phyloP scores from a whole-genome alignment of 2,113 vertebrate genomes.

The Semicossyphus pulcher region DNA sequence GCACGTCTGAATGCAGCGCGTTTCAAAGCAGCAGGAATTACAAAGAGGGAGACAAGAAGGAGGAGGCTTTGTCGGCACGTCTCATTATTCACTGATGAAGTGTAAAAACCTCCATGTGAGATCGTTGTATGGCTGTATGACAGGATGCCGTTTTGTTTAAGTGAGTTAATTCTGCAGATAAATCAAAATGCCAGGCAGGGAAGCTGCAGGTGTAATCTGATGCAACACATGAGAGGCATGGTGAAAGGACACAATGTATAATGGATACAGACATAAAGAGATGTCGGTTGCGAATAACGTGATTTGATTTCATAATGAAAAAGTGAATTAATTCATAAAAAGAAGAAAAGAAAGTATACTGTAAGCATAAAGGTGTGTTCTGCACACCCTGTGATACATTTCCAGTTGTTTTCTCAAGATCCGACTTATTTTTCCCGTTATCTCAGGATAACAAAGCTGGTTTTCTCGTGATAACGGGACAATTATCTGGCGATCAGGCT shows the following conservation, averaged over 20 bases:
- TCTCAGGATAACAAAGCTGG: too few species aligned
- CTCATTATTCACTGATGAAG: slow-evolving; percentile 21
- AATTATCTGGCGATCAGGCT: too few species aligned
- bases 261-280: not conserved
- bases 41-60: slow-evolving; percentile 25
- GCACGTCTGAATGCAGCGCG: slow-evolving; percentile 51
- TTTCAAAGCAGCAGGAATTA: slow-evolving; percentile 46
- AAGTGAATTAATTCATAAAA: not conserved
- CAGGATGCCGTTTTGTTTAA: not conserved
- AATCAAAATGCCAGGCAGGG: not conserved
- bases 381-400: too few species aligned
- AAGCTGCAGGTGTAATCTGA: not conserved
- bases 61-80: not conserved
- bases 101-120: not conserved
- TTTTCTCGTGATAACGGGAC: too few species aligned
- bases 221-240: slow-evolving; percentile 3
- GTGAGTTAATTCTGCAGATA: slow-evolving; percentile 3
- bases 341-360: not conserved
- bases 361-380: not conserved
- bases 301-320: not conserved
- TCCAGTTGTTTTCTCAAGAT: too few species aligned
- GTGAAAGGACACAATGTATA: not conserved
- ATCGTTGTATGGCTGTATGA: not conserved
- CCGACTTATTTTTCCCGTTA: too few species aligned
- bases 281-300: not conserved